phyloP scores from a whole-genome alignment of 2,797 vertebrate genomes.

The Notamacropus eugenii region DNA sequence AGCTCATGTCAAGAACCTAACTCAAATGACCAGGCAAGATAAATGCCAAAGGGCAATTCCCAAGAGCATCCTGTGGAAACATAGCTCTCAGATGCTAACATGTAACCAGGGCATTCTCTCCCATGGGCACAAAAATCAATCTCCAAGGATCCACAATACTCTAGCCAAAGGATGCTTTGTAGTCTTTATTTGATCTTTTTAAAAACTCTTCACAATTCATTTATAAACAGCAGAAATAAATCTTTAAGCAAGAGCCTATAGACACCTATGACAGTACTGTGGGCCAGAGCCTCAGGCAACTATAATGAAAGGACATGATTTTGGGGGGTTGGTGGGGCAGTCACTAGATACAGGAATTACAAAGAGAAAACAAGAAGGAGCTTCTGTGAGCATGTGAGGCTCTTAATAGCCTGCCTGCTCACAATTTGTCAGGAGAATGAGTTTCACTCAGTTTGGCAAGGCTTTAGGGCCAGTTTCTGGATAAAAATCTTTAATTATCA shows the following conservation, averaged over 20 bases:
- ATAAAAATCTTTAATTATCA: conserved; percentile 83
- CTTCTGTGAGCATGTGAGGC: conserved; percentile 31
- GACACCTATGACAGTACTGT: not conserved
- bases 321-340: conserved; percentile 40
- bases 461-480: conserved; percentile 79
- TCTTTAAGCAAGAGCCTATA: not conserved
- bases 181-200: not conserved
- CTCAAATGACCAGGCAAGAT: conserved; percentile 29
- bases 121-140: not conserved
- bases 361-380: conserved; percentile 16
- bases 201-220: not conserved
- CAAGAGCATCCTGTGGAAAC: conserved; percentile 21
- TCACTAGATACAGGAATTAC: conserved; percentile 43
- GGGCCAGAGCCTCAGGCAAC: not conserved
- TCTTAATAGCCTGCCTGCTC: conserved; percentile 30
- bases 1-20: conserved; percentile 27
- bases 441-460: conserved; percentile 54
- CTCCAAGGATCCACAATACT: conserved; percentile 28
- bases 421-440: conserved; percentile 26
- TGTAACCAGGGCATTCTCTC: conserved; percentile 5
- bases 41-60: conserved; percentile 35
- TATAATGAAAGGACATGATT: conserved; percentile 36
- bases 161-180: conserved; percentile 39
- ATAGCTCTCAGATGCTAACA: conserved; percentile 41
- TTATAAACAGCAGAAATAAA: not conserved